These are phyloP conservation scores for Chlorops oryzae DNA, from an alignment of 1,140 invertebrate species.

Conservation along the genomic window DNA sequence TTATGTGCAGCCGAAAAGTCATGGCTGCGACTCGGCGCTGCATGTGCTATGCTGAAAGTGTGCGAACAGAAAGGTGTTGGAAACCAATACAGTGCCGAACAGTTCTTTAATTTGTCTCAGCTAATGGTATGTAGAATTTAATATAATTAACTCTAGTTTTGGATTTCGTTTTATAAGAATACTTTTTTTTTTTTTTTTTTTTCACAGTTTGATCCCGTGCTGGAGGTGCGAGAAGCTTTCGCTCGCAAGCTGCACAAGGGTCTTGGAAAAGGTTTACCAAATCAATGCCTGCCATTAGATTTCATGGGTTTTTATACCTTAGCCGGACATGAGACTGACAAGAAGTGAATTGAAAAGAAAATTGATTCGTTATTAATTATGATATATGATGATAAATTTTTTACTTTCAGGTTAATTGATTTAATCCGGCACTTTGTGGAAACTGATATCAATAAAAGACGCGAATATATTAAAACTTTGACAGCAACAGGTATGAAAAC, in stretches of 20 bases:
- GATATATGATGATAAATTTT: neutral
- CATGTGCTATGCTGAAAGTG: slow-evolving; percentile 92
- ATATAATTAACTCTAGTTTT: too few relatives aligned
- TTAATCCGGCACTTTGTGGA: slow-evolving; percentile 39
- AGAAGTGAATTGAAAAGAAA: slow-evolving; percentile 43
- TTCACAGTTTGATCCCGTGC: slow-evolving; percentile 71
- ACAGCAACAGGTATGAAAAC: slow-evolving; percentile 50
- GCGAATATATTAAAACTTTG: slow-evolving; percentile 85
- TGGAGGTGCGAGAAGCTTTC: slow-evolving; percentile 85
- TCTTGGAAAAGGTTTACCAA: slow-evolving; percentile 67
- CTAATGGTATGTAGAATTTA: slow-evolving; percentile 60
- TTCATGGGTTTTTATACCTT: slow-evolving; percentile 95
- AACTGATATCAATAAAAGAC: slow-evolving; percentile 77
- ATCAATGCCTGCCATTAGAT: slow-evolving; percentile 86
- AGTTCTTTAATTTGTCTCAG: slow-evolving; percentile 88
- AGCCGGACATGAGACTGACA: slow-evolving; percentile 77
- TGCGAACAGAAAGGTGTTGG: slow-evolving; percentile 93
- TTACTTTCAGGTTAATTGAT: slow-evolving; percentile 27
- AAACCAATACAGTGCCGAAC: slow-evolving; percentile 88
- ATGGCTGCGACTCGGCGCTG: slow-evolving; percentile 82
- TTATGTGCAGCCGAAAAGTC: slow-evolving; percentile 81
- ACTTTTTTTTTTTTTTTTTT: slow-evolving; percentile 4
- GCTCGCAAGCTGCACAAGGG: slow-evolving; percentile 89
- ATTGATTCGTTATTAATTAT: slow-evolving; percentile 24
- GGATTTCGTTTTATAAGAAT: neutral